phyloP scores from a whole-genome alignment of 1,140 invertebrate species.

The Saccostrea glomerata region DNA sequence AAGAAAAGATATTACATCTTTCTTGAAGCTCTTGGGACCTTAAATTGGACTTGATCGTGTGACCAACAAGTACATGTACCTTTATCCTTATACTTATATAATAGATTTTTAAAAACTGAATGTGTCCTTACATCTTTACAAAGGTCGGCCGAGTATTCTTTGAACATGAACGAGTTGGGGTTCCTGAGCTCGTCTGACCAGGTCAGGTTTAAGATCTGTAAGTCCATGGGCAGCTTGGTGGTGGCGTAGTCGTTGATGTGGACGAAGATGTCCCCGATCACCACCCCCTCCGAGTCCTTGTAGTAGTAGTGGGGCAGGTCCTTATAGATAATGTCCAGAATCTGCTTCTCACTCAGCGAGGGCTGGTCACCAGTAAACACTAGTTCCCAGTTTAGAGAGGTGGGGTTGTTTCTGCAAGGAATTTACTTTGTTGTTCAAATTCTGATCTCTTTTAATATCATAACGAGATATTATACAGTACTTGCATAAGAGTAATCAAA shows the following conservation, averaged over 20 bases:
- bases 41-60: too few relatives aligned
- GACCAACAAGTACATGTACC: too few relatives aligned
- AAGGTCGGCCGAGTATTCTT: conserved; percentile 8
- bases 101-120: too few relatives aligned
- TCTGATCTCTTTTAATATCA: too few relatives aligned
- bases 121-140: conserved; percentile 56
- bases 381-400: conserved; percentile 48
- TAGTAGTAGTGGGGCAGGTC: conserved; percentile 46
- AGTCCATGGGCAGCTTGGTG: conserved; percentile 41
- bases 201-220: conserved; percentile 52
- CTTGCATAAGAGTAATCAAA: too few relatives aligned
- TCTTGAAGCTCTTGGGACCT: too few relatives aligned
- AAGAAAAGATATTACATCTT: too few relatives aligned
- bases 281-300: conserved; percentile 44
- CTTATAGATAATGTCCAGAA: conserved; percentile 45
- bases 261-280: conserved; percentile 51
- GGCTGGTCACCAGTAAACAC: conserved; percentile 50
- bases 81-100: too few relatives aligned
- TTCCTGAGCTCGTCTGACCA: conserved; percentile 43
- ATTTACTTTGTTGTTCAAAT: neutral
- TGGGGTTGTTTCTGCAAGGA: conserved; percentile 46
- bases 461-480: too few relatives aligned
- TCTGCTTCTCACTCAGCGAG: neutral
- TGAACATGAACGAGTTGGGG: conserved; percentile 52
- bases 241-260: conserved; percentile 52